Evolutionary conservation across 2,888 invertebrate genomes (phyloP).

Genomic region (Philaethria dido): DNA sequence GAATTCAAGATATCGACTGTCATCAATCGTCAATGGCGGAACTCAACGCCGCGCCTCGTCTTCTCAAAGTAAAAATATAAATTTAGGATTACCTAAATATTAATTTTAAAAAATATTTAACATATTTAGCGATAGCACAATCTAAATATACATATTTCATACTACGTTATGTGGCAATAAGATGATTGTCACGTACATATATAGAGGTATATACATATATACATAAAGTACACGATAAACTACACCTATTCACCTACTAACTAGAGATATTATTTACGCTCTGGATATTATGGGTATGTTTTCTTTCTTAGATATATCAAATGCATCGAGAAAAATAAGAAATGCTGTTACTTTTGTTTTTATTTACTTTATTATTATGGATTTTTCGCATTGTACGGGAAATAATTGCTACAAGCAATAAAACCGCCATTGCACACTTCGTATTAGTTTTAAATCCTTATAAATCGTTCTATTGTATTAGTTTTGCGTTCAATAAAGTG

Average conservation of each 20-base stretch:
- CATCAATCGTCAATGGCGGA: too few species aligned
- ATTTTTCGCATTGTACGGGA: not conserved
- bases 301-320: conserved; percentile 27
- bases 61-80: too few species aligned
- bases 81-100: too few species aligned
- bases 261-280: conserved; percentile 31
- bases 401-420: too few species aligned
- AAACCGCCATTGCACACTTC: too few species aligned
- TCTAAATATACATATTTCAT: not conserved
- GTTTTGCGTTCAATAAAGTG: too few species aligned
- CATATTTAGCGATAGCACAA: not conserved
- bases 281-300: conserved; percentile 23
- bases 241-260: conserved; percentile 23
- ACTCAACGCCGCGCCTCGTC: too few species aligned
- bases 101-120: not conserved
- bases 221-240: not conserved
- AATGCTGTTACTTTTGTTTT: not conserved
- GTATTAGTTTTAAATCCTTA: too few species aligned
- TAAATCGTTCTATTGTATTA: too few species aligned
- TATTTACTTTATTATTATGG: not conserved
- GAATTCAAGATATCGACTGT: too few species aligned
- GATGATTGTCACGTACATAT: conserved; percentile 26
- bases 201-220: not conserved
- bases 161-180: conserved; percentile 1
- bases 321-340: not conserved